Evolutionary conservation across 2,888 invertebrate genomes (phyloP).

Genomic region (Spicauda simplicius): DNA sequence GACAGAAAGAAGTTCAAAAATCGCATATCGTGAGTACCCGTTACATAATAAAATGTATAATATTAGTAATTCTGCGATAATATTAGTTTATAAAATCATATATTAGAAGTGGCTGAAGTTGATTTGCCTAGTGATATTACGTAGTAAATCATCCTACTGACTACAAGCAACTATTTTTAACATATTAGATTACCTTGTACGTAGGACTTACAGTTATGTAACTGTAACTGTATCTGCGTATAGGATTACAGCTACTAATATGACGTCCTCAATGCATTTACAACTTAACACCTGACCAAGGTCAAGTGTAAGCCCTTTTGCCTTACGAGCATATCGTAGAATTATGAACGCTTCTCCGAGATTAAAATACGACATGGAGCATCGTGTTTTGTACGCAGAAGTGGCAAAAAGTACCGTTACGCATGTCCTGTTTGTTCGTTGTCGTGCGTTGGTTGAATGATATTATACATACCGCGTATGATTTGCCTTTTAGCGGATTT

Average conservation of each 20-base stretch:
- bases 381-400: not conserved
- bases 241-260: slow-evolving; percentile 24
- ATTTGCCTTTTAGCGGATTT: too few species aligned
- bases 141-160: slow-evolving; percentile 9
- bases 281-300: slow-evolving; percentile 13
- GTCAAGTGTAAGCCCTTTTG: slow-evolving; percentile 3
- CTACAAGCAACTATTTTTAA: slow-evolving; percentile 1
- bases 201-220: slow-evolving; percentile 24
- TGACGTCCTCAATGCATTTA: slow-evolving; percentile 1
- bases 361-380: not conserved
- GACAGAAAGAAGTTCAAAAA: too few species aligned
- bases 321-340: not conserved
- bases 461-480: too few species aligned
- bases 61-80: too few species aligned
- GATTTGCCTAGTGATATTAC: not conserved
- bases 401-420: not conserved
- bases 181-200: slow-evolving; percentile 27
- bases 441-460: too few species aligned
- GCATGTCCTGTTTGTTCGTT: too few species aligned
- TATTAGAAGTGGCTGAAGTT: not conserved
- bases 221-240: slow-evolving; percentile 19
- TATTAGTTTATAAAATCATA: too few species aligned
- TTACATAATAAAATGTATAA: too few species aligned
- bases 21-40: too few species aligned
- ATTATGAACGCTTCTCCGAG: not conserved